Evolutionary conservation across 2,888 invertebrate genomes (phyloP).

Genomic region (Callimorpha dominula): DNA sequence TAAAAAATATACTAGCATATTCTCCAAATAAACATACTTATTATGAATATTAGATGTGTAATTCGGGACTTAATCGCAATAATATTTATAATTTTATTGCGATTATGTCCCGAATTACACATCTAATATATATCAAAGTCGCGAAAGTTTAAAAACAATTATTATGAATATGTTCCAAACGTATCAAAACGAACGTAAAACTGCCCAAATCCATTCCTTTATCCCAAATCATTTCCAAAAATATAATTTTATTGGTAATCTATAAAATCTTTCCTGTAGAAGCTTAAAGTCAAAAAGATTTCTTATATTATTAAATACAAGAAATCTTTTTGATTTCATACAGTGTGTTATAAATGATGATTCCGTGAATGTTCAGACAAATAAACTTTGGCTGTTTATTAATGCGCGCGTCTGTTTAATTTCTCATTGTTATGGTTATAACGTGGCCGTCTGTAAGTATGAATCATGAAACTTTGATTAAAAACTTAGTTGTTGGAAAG

Average conservation of each 20-base stretch:
- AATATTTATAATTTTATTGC: no score
- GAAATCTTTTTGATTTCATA: constrained; percentile 34
- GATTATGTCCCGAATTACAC: no score
- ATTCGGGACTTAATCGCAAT: no score
- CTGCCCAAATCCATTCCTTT: background rate
- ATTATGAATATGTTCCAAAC: background rate
- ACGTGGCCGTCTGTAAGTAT: constrained; percentile 16
- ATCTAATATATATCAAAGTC: no score
- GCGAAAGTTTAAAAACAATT: no score
- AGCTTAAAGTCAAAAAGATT: background rate
- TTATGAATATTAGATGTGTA: no score
- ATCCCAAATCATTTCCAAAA: background rate
- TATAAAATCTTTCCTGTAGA: background rate
- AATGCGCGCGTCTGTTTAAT: constrained; percentile 41
- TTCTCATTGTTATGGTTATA: constrained; percentile 51
- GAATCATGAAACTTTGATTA: constrained; percentile 23
- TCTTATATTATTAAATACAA: no score
- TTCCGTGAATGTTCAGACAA: constrained; percentile 43
- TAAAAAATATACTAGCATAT: no score
- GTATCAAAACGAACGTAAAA: background rate
- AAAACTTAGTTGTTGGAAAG: constrained; percentile 23
- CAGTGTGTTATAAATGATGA: constrained; percentile 41
- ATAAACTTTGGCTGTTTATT: constrained; percentile 47
- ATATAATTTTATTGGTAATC: background rate
- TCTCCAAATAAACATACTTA: no score